Evolutionary conservation across 2,888 invertebrate genomes (phyloP).

Genomic region (Vesta saturnalis): DNA sequence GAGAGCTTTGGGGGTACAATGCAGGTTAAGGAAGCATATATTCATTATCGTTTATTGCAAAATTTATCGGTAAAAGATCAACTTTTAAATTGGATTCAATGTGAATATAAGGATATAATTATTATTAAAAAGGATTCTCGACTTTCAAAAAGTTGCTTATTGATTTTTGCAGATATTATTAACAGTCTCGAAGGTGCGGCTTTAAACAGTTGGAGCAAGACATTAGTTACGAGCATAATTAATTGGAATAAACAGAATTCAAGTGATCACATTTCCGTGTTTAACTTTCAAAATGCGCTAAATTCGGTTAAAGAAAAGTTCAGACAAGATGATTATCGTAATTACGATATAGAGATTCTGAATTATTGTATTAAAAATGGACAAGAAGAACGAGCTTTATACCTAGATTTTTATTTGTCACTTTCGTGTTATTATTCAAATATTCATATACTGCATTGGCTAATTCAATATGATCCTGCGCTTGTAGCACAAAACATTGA

Average conservation of each 20-base stretch:
- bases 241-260: constrained; percentile 4
- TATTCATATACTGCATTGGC: background rate
- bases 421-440: background rate
- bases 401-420: too few species aligned
- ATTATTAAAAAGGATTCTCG: background rate
- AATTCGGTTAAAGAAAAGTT: background rate
- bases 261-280: background rate
- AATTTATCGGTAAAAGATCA: constrained; percentile 15
- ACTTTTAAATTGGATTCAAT: background rate
- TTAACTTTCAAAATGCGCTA: background rate
- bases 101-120: background rate
- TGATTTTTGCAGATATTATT: background rate
- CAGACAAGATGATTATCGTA: background rate
- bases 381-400: too few species aligned
- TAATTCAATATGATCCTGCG: background rate
- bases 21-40: background rate
- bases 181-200: background rate
- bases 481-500: background rate
- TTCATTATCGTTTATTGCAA: constrained; percentile 14
- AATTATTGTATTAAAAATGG: background rate
- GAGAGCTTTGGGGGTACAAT: background rate
- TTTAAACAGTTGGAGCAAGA: background rate
- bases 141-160: background rate
- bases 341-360: background rate
- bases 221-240: background rate